Percentiles rank a stretch among this genome's conserved stretches.
Conservation (phyloP, 2,113 vertebrate genomes). For the Raphicerus campestris region DNA sequence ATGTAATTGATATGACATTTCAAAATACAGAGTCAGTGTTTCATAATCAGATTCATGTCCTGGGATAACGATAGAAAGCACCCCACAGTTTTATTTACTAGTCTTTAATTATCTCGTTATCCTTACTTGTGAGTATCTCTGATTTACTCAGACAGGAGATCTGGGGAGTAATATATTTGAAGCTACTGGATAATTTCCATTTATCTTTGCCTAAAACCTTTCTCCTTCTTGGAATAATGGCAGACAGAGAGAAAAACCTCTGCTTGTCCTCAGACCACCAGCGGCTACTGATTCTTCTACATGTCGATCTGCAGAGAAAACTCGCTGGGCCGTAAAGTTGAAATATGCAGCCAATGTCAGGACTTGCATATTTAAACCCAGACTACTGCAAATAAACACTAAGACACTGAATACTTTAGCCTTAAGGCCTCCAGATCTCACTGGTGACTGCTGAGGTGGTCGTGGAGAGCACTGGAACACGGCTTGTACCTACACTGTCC, state of each 20-base stretch:
- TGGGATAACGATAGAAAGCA: not conserved
- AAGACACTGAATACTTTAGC: not conserved
- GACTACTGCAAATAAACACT: not conserved
- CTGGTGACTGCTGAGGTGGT: rapidly evolving
- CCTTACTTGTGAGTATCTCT: not conserved
- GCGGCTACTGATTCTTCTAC: not conserved
- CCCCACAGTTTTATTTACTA: slow-evolving; percentile 46
- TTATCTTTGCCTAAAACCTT: slow-evolving; percentile 54
- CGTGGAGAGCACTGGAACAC: not conserved
- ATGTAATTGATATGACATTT: slow-evolving; percentile 58
- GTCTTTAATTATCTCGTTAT: slow-evolving; percentile 62
- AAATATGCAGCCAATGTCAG: not conserved
- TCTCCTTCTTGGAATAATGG: slow-evolving; percentile 37
- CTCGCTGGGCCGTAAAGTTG: not conserved
- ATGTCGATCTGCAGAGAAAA: not conserved
- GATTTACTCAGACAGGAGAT: slow-evolving; percentile 60
- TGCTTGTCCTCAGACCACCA: not conserved
- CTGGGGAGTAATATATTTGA: slow-evolving; percentile 50
- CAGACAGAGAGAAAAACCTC: not conserved
- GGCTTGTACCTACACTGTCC: not conserved
- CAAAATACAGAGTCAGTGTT: slow-evolving; percentile 31
- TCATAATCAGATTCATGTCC: not conserved
- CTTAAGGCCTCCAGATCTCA: not conserved
- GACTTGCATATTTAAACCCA: not conserved
- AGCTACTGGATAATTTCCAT: slow-evolving; percentile 52